These are phyloP conservation scores for Rhabdomys dilectus DNA, from an alignment of 2,113 vertebrate species.

Conservation along the genomic window DNA sequence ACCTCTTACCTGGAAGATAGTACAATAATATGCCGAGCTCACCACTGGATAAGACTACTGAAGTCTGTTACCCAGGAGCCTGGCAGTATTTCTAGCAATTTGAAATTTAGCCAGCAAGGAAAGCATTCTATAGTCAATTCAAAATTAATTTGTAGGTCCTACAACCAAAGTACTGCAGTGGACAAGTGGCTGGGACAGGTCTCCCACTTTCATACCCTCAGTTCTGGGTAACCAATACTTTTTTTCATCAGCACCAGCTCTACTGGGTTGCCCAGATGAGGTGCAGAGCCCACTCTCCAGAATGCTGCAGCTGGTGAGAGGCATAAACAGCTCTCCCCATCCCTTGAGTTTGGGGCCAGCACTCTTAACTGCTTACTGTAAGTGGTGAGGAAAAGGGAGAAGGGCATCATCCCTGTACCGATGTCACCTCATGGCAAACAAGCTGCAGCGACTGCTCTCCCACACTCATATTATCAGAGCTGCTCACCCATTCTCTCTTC, in stretches of 20 bases:
- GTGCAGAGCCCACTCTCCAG: not conserved
- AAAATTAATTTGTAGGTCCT: not conserved
- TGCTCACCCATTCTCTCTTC: not conserved
- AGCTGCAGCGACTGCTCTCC: not conserved
- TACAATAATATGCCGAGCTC: not conserved
- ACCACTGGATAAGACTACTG: not conserved
- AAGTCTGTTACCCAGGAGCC: not conserved
- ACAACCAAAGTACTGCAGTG: not conserved
- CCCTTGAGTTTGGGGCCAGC: not conserved
- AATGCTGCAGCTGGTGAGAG: not conserved
- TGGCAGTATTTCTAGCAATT: not conserved
- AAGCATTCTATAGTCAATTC: not conserved
- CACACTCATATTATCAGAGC: not conserved
- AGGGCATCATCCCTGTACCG: not conserved
- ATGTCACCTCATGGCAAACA: not conserved
- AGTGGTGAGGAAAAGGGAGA: not conserved
- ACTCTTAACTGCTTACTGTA: not conserved
- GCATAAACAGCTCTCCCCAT: not conserved
- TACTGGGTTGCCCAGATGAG: not conserved
- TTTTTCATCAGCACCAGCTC: not conserved
- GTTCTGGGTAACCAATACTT: not conserved
- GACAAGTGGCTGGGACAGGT: too few relatives aligned
- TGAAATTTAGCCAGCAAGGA: not conserved
- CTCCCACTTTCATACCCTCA: not conserved
- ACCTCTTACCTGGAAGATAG: not conserved